These are phyloP conservation scores for Cyphomyrus plagiostoma DNA, from an alignment of 2,113 vertebrate genomes.

Conservation along the genomic window DNA sequence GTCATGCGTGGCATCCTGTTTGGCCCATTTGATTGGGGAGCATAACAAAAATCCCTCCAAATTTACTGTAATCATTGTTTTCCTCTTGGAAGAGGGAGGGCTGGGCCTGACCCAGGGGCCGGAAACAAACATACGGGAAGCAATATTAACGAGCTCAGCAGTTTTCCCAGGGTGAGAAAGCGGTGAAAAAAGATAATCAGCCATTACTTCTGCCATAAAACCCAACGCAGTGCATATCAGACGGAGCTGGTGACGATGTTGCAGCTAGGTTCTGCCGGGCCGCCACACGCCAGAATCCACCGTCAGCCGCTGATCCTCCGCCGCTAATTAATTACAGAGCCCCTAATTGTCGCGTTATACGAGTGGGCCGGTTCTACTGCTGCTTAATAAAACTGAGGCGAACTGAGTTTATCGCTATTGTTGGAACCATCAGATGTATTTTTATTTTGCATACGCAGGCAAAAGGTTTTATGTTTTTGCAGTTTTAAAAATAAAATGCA, in stretches of 20 bases:
- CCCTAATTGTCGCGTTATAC: constrained; percentile 22
- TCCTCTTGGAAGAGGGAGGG: background rate
- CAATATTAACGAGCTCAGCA: constrained; percentile 6
- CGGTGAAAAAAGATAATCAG: background rate
- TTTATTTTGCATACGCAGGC: background rate
- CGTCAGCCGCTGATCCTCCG: constrained; percentile 10
- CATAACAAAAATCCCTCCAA: background rate
- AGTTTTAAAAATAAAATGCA: background rate
- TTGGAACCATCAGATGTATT: background rate
- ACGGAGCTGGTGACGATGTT: background rate
- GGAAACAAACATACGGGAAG: background rate
- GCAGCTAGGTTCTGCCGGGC: background rate
- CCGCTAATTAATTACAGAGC: constrained; percentile 19
- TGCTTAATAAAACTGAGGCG: background rate
- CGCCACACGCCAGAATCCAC: background rate
- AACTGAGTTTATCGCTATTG: background rate
- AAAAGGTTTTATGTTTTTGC: background rate
- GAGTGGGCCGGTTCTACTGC: constrained; percentile 1
- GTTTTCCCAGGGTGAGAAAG: constrained; percentile 6
- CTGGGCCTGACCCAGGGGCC: background rate
- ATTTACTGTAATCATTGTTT: background rate
- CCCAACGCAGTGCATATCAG: background rate
- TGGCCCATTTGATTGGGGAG: background rate
- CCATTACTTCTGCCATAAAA: constrained; percentile 10
- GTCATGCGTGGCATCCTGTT: background rate